Evolutionary conservation across 2,797 vertebrate genomes (phyloP).

Genomic region (Myotis planiceps): DNA sequence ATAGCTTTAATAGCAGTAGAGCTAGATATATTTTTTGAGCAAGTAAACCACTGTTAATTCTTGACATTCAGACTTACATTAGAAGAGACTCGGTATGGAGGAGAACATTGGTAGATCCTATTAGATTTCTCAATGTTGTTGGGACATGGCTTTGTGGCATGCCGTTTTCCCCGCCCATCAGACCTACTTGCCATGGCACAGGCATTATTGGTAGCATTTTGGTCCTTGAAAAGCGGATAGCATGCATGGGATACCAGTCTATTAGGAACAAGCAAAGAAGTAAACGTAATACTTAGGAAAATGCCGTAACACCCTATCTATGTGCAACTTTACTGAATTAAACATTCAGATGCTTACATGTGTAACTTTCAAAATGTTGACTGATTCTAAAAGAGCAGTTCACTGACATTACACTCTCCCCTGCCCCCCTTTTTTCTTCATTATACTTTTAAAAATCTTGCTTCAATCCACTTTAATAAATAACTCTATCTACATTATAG

Average conservation of each 20-base stretch:
- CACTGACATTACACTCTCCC: not conserved
- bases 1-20: not conserved
- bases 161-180: slow-evolving; percentile 82
- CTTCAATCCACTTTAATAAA: not conserved
- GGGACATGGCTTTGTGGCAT: slow-evolving; percentile 90
- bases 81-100: slow-evolving; percentile 93
- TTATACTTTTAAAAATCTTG: not conserved
- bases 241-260: slow-evolving; percentile 88
- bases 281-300: slow-evolving; percentile 2
- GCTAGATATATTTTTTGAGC: not conserved
- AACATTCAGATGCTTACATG: not conserved
- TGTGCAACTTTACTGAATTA: not conserved
- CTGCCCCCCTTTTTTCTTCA: not conserved
- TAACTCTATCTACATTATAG: not conserved
- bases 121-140: slow-evolving; percentile 93
- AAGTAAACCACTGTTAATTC: not conserved
- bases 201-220: slow-evolving; percentile 49
- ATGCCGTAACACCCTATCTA: not conserved
- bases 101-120: slow-evolving; percentile 93
- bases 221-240: slow-evolving; percentile 86
- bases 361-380: not conserved
- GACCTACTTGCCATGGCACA: slow-evolving; percentile 85
- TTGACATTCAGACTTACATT: slow-evolving; percentile 82
- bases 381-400: not conserved
- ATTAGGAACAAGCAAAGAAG: slow-evolving; percentile 5